Evolutionary conservation across 2,888 invertebrate species (phyloP).

Genomic region (Acutogordius australiensis): DNA sequence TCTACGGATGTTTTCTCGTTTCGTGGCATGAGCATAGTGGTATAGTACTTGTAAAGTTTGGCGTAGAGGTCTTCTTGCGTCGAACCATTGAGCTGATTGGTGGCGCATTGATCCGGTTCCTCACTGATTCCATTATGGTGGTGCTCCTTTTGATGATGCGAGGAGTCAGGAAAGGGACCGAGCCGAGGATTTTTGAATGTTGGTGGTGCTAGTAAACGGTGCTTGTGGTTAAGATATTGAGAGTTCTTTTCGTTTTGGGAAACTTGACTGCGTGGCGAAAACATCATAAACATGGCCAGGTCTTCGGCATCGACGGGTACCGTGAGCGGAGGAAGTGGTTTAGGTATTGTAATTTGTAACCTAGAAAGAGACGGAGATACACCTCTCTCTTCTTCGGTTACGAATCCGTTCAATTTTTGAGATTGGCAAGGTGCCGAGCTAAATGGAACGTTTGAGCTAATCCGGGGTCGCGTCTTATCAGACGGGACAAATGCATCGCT

Average conservation of each 20-base stretch:
- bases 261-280: not conserved
- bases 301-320: not conserved
- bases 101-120: not conserved
- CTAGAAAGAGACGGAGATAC: too few relatives aligned
- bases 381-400: too few relatives aligned
- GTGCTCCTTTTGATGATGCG: not conserved
- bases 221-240: not conserved
- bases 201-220: too few relatives aligned
- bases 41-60: not conserved
- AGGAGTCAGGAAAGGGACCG: not conserved
- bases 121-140: not conserved
- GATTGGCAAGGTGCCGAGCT: too few relatives aligned
- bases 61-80: not conserved
- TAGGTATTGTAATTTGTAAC: too few relatives aligned
- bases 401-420: too few relatives aligned
- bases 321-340: too few relatives aligned
- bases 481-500: too few relatives aligned
- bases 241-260: not conserved
- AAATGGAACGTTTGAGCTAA: too few relatives aligned
- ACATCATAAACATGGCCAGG: slow-evolving; percentile 1
- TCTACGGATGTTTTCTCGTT: not conserved
- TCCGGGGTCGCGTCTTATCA: too few relatives aligned
- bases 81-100: too few relatives aligned
- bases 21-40: not conserved
- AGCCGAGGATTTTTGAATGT: not conserved